Evolutionary conservation across 2,888 invertebrate species (phyloP).

Genomic region (Nephrotoma appendiculata): DNA sequence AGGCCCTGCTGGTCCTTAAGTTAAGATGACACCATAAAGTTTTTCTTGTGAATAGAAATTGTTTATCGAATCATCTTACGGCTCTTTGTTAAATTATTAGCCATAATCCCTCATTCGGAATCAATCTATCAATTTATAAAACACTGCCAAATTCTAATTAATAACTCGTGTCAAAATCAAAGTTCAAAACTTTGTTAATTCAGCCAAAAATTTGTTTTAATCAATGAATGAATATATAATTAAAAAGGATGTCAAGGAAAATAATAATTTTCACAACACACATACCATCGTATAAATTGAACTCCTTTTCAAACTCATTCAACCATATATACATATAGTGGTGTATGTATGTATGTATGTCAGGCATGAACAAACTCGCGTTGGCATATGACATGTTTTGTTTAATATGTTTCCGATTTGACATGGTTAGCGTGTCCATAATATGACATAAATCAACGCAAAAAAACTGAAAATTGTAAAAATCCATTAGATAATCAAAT

Average conservation of each 20-base stretch:
- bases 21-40: too few relatives aligned
- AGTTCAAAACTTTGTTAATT: not conserved
- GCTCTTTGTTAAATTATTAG: too few relatives aligned
- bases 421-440: not conserved
- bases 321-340: not conserved
- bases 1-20: too few relatives aligned
- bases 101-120: too few relatives aligned
- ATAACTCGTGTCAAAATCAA: not conserved
- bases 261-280: not conserved
- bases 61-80: too few relatives aligned
- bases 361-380: not conserved
- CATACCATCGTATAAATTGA: too few relatives aligned
- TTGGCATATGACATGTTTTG: not conserved
- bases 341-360: not conserved
- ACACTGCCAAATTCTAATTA: not conserved
- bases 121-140: too few relatives aligned
- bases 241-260: not conserved
- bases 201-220: not conserved
- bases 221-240: not conserved
- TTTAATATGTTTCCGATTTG: constrained; percentile 1
- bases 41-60: too few relatives aligned
- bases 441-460: constrained; percentile 4
- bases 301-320: too few relatives aligned
- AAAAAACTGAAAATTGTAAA: not conserved
- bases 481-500: constrained; percentile 1